These are phyloP conservation scores for Pelodiscus sinensis DNA, from an alignment of 2,113 vertebrate species.

Conservation along the genomic window DNA sequence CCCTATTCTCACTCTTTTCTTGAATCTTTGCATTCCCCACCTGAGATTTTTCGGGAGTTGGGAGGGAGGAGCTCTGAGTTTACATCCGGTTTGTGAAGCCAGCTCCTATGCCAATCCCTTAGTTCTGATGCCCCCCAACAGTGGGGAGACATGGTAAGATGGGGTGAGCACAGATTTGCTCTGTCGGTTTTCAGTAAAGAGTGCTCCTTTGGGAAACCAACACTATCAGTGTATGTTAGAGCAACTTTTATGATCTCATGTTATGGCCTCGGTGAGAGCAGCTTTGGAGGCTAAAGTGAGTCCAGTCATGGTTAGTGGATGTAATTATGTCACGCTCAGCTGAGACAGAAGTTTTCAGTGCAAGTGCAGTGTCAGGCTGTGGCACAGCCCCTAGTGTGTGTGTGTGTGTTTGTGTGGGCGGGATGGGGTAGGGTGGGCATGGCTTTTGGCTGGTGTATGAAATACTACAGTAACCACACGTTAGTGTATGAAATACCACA, in stretches of 20 bases:
- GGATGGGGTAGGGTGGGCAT: no score
- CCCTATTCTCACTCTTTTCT: not conserved
- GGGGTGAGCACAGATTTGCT: not conserved
- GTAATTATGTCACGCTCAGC: not conserved
- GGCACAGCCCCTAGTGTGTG: not conserved
- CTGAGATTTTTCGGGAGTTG: not conserved
- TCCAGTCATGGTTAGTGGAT: not conserved
- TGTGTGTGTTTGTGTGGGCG: no score
- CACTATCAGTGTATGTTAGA: not conserved
- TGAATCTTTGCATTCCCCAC: not conserved
- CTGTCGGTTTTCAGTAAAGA: not conserved
- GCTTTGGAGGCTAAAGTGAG: not conserved
- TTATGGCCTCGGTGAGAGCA: not conserved
- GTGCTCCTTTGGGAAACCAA: not conserved
- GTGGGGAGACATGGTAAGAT: fast-evolving
- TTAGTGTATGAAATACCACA: no score
- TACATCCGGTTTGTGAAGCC: not conserved
- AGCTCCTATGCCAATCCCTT: not conserved
- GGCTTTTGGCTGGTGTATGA: no score
- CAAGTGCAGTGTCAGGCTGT: not conserved
- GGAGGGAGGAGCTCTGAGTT: not conserved
- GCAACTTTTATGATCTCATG: not conserved
- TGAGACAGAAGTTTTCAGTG: not conserved
- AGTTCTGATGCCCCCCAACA: not conserved
- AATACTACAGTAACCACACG: no score